phyloP scores from a whole-genome alignment of 2,888 invertebrate genomes.

The Ochropleura leucogaster region DNA sequence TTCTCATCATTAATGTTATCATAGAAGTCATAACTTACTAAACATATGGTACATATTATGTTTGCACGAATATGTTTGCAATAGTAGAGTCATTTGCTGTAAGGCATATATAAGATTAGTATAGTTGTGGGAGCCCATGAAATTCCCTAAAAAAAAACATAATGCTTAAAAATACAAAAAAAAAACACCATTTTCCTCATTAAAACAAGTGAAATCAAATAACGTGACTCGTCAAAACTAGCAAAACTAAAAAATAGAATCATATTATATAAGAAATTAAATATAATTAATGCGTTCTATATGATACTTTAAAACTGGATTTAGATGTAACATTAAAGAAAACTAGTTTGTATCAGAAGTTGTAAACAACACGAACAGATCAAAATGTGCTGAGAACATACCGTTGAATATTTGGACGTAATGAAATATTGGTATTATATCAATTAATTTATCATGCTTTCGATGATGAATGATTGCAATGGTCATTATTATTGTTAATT shows the following conservation, averaged over 20 bases:
- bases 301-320: slow-evolving; percentile 46
- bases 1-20: background rate
- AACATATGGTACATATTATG: too few relatives aligned
- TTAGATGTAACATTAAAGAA: slow-evolving; percentile 12
- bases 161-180: slow-evolving; percentile 21
- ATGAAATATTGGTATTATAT: slow-evolving; percentile 3
- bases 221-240: slow-evolving; percentile 12
- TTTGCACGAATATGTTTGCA: too few relatives aligned
- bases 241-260: background rate
- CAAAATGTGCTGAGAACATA: background rate
- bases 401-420: background rate
- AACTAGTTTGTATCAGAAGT: slow-evolving; percentile 26
- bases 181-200: slow-evolving; percentile 18
- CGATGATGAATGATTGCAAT: slow-evolving; percentile 15
- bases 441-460: slow-evolving; percentile 6
- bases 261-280: background rate
- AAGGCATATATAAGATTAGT: background rate
- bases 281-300: slow-evolving; percentile 20
- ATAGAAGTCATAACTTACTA: too few relatives aligned
- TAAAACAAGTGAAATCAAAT: slow-evolving; percentile 16
- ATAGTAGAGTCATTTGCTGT: background rate
- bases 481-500: background rate
- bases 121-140: background rate
- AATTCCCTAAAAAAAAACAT: background rate
- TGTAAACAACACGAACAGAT: slow-evolving; percentile 13